Base-by-base conservation (phyloP, 2,888 invertebrate genomes). In the Nysson spinosus region DNA sequence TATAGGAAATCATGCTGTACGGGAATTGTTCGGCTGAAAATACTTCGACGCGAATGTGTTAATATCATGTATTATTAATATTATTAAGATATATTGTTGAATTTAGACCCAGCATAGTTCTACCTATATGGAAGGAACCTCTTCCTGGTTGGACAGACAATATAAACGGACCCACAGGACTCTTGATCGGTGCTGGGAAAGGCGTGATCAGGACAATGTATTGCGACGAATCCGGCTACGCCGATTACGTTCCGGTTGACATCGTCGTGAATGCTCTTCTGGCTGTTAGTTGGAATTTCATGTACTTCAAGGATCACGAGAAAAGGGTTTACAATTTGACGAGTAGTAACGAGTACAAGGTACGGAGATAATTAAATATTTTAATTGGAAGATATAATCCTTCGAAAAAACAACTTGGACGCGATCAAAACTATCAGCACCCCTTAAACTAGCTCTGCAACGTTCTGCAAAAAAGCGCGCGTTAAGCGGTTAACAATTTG, bases 71-170 rank as follows among this genome's bases (percentile, higher is more conserved):
- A n/a, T n/a, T n/a, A n/a, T 6, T 12, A 34, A 20, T 47, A 2
- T 3, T 7, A 7, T 7, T 19, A 16, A 7, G 32, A 40, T 34
- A 20, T 22, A 20, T 32, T 24, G 37, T 11, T 4, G 34, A 37
- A 5, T 60, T 40, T 34, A 87, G 87, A 44, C 87, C 87, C 2
- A 87, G 87, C 28, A 82, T 87, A 92, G 94, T 98, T 16, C 95
- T 97, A 60, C 97, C 97, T 1, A 90, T 95, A 37, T 95, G 94
- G 94, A 92, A 91, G 80, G 94, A 95, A 32, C 96, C 96, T 0
- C 82, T 95, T 0, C 94, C 95, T 0, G 97, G 95, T 4, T 95
- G 97, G 97, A 95, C 96, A 0, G 97, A 97, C 85, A 97, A 97
- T 80, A 93, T 96, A 52, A 97, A 97, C 81, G 97, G 97, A n/a